Percentiles rank a stretch among this genome's conserved stretches.
Conservation (phyloP, 2,888 invertebrate species). For the Ctenicera cuprea region DNA sequence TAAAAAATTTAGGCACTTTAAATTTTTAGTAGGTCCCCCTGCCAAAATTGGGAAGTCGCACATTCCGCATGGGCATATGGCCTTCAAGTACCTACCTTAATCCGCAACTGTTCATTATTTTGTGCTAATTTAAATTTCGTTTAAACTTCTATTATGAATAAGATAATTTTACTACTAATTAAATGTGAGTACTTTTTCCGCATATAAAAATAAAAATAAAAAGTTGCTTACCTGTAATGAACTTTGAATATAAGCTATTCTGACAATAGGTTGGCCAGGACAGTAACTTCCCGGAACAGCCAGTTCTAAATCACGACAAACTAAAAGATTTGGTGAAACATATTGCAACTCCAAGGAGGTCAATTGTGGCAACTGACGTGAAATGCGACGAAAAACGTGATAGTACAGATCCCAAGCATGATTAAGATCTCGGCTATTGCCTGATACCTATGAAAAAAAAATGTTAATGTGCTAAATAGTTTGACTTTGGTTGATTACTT, state of each 20-base stretch:
- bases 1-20: too few relatives aligned
- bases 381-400: slow-evolving; percentile 97
- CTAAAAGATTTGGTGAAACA: slow-evolving; percentile 93
- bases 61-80: too few relatives aligned
- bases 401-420: slow-evolving; percentile 99
- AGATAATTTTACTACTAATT: too few relatives aligned
- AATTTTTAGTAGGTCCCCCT: too few relatives aligned
- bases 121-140: too few relatives aligned
- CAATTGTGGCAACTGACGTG: slow-evolving; percentile 93
- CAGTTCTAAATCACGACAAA: slow-evolving; percentile 93
- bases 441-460: slow-evolving; percentile 79
- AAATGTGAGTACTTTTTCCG: too few relatives aligned
- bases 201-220: too few relatives aligned
- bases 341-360: slow-evolving; percentile 95
- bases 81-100: too few relatives aligned
- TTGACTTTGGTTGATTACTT: slow-evolving; percentile 68
- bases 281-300: slow-evolving; percentile 99
- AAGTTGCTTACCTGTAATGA: slow-evolving; percentile 90
- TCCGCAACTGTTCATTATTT: too few relatives aligned
- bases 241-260: slow-evolving; percentile 93
- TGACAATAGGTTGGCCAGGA: slow-evolving; percentile 91
- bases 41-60: too few relatives aligned
- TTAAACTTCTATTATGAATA: too few relatives aligned
- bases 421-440: slow-evolving; percentile 92
- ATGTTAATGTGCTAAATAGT: slow-evolving; percentile 3